Evolutionary conservation across 2,113 vertebrate genomes (phyloP).

Genomic region (Jaculus jaculus): DNA sequence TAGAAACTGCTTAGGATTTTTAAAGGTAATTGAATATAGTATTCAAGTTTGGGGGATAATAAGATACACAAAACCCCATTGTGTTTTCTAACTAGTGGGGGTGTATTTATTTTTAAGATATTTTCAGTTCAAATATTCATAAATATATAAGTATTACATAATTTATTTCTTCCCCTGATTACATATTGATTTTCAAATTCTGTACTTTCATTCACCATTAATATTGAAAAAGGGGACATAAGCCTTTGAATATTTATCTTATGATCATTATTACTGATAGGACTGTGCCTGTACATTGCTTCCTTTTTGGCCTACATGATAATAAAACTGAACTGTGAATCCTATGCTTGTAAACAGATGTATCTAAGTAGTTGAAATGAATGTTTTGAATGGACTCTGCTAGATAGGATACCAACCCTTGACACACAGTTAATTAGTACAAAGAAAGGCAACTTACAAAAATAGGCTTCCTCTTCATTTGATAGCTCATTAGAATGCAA

Average conservation of each 20-base stretch:
- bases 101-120: background rate
- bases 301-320: slow-evolving; percentile 62
- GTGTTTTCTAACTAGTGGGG: background rate
- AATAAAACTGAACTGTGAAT: slow-evolving; percentile 71
- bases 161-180: background rate
- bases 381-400: slow-evolving; percentile 75
- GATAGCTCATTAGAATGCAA: slow-evolving; percentile 83
- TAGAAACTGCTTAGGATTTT: background rate
- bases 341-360: slow-evolving; percentile 64
- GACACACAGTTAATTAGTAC: slow-evolving; percentile 84
- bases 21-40: background rate
- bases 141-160: background rate
- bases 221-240: background rate
- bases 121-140: slow-evolving; percentile 10
- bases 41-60: background rate
- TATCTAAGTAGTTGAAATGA: slow-evolving; percentile 84
- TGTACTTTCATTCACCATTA: background rate
- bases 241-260: slow-evolving; percentile 39
- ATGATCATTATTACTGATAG: background rate
- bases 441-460: slow-evolving; percentile 83
- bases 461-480: slow-evolving; percentile 80
- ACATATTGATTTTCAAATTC: background rate
- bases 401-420: slow-evolving; percentile 79
- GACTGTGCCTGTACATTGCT: background rate
- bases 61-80: background rate